A percentile compares a stretch with the other conserved stretches of the same genome.
These are phyloP conservation scores for Synaphobranchus kaupii DNA, from an alignment of 2,797 vertebrate genomes.

Conservation along the genomic window DNA sequence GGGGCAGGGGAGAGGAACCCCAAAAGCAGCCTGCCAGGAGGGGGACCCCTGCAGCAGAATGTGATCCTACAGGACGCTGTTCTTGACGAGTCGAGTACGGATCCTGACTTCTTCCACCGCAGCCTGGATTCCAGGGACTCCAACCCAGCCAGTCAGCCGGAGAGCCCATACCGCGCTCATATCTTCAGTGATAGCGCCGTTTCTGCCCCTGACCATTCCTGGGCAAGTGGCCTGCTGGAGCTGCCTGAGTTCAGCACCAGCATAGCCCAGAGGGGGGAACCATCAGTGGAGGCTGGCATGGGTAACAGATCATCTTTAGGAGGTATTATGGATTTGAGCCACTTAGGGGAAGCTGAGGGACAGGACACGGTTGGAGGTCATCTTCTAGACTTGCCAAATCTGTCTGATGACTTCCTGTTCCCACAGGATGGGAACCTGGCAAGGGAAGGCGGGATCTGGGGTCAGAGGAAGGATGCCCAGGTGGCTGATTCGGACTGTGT, in stretches of 20 bases:
- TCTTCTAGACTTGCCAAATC: constrained; percentile 75
- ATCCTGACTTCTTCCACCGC: constrained; percentile 86
- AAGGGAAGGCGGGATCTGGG: constrained; percentile 62
- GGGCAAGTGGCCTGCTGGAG: constrained; percentile 73
- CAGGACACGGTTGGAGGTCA: constrained; percentile 57
- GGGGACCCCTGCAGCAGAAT: constrained; percentile 59
- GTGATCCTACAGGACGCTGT: constrained; percentile 78
- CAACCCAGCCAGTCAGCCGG: constrained; percentile 75
- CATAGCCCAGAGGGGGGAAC: constrained; percentile 53
- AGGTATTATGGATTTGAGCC: constrained; percentile 62
- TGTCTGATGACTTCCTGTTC: constrained; percentile 86
- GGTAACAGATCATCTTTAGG: constrained; percentile 65
- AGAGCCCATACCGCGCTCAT: constrained; percentile 83
- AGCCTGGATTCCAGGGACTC: constrained; percentile 81
- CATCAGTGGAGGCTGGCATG: constrained; percentile 46
- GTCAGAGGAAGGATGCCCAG: constrained; percentile 50
- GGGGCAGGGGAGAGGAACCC: constrained; percentile 53
- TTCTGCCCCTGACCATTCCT: constrained; percentile 74
- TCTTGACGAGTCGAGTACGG: constrained; percentile 85
- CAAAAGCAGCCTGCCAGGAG: neutral
- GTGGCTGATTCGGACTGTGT: constrained; percentile 61
- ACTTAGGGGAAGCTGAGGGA: constrained; percentile 51
- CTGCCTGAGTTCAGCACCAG: constrained; percentile 76
- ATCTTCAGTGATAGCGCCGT: constrained; percentile 75
- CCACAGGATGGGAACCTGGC: constrained; percentile 85